Percentiles rank a stretch among this genome's conserved stretches.
Evolutionary conservation across 2,888 invertebrate genomes (phyloP).

Genomic region (Microplitis deprimator): DNA sequence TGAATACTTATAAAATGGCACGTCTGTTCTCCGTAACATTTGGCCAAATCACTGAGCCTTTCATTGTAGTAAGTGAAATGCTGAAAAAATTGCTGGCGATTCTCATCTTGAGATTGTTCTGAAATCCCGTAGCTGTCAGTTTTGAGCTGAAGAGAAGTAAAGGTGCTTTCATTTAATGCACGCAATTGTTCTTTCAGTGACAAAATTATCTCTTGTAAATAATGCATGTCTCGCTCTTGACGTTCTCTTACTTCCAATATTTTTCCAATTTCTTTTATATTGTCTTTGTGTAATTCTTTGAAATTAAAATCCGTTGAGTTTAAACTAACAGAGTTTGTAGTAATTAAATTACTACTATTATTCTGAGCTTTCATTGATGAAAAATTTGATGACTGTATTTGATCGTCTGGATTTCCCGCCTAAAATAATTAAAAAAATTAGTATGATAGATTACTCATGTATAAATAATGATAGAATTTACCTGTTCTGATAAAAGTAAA

Average conservation of each 20-base stretch:
- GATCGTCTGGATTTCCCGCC: slow-evolving; percentile 21
- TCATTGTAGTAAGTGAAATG: slow-evolving; percentile 56
- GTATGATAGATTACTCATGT: neutral
- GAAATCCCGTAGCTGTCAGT: slow-evolving; percentile 5
- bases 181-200: slow-evolving; percentile 49
- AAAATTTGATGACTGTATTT: neutral
- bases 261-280: neutral
- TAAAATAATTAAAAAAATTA: slow-evolving; percentile 17
- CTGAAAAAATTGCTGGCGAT: slow-evolving; percentile 48
- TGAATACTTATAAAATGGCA: slow-evolving; percentile 54
- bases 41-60: slow-evolving; percentile 51
- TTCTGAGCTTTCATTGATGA: neutral
- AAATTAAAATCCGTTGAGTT: slow-evolving; percentile 17
- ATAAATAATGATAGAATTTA: neutral
- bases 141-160: slow-evolving; percentile 40
- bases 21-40: slow-evolving; percentile 56
- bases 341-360: neutral
- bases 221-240: slow-evolving; percentile 41
- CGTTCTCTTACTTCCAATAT: neutral
- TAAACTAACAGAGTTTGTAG: neutral
- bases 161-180: slow-evolving; percentile 19
- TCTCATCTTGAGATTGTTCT: slow-evolving; percentile 29
- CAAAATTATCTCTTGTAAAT: slow-evolving; percentile 44
- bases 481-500: slow-evolving; percentile 17
- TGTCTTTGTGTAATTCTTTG: neutral